Base-by-base conservation (phyloP, 1,140 invertebrate genomes). In the Diplogasteroides magnus region DNA sequence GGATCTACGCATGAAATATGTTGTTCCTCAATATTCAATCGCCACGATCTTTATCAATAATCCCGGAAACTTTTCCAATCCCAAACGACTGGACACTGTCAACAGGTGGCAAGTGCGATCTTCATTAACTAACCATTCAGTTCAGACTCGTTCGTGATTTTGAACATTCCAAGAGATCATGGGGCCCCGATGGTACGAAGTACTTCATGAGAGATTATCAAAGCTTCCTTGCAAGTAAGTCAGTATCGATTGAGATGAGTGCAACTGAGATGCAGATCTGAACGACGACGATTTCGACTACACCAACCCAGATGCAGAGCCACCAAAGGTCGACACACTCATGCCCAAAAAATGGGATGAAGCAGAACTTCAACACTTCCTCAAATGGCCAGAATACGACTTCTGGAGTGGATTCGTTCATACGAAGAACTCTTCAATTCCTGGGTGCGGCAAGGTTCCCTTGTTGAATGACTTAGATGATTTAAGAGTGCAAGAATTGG, bases 1-100 rank as follows among this genome's bases (percentile, higher is more conserved):
- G 56, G 75, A 81, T 64, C 57, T 81, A 14, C 77, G 80, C n/a
- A 77, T 78, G 19, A 65, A 78, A 37, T 82, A 82, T 61, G 72
- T 77, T 67, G 78, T 82, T 13, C 81, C 79, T 1, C 74, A 83
- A 31, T 81, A 77, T 60, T 81, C 77, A 2, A 77, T 83, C 72
- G 77, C 77, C 31, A 82, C 79, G 2, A 77, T 81, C 2, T 81
- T 81, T 58, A 76, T 81, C 1, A 79, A 76, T 48, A 76, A 69
- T 14, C 79, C 79, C 19, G 81, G 81, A 31, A 82, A 81, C 59
- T 59, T 81, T 26, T 76, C 79, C 27, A 59, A 82, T 75, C 80
- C 81, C 26, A 48, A 66, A 19, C 37, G 78, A 15, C 55, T 81
- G 32, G 62, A 48, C 19, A 55, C 57, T 56, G 37, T 81, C 62